phyloP scores from a whole-genome alignment of 2,888 invertebrate genomes.

The Chamaedrilus cognettii region DNA sequence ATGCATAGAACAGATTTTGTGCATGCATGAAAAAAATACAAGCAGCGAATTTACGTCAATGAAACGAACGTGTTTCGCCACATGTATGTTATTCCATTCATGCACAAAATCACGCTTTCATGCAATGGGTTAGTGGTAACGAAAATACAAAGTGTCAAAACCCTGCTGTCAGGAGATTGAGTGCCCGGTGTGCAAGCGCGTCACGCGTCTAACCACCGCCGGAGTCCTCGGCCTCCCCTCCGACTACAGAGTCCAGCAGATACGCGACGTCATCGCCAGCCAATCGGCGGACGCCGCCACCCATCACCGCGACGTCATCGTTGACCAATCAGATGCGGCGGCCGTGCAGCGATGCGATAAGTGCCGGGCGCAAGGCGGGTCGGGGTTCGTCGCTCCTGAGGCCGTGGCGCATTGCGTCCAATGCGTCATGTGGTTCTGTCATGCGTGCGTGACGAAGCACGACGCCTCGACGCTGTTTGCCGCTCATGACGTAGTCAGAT shows the following conservation, averaged over 20 bases:
- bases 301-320: not conserved
- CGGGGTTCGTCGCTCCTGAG: not conserved
- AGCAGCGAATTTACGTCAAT: too few relatives aligned
- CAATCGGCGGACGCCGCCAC: not conserved
- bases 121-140: too few relatives aligned
- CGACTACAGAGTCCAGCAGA: constrained; percentile 48
- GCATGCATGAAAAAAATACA: too few relatives aligned
- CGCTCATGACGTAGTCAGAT: constrained; percentile 30
- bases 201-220: constrained; percentile 51
- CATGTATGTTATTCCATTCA: too few relatives aligned
- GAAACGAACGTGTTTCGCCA: too few relatives aligned
- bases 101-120: too few relatives aligned
- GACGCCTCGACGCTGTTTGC: constrained; percentile 31
- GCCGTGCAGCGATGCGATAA: constrained; percentile 32
- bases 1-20: too few relatives aligned
- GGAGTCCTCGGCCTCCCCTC: constrained; percentile 54
- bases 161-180: constrained; percentile 50
- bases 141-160: too few relatives aligned
- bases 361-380: constrained; percentile 25
- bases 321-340: not conserved
- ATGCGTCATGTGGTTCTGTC: constrained; percentile 38
- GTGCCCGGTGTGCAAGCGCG: constrained; percentile 56
- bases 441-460: constrained; percentile 32
- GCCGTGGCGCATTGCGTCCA: constrained; percentile 34
- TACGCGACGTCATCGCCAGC: constrained; percentile 31